Evolutionary conservation across 2,113 vertebrate species (phyloP), one percentile per base, ranked within the genome.

Genomic region (Neolamprologus toae): DNA sequence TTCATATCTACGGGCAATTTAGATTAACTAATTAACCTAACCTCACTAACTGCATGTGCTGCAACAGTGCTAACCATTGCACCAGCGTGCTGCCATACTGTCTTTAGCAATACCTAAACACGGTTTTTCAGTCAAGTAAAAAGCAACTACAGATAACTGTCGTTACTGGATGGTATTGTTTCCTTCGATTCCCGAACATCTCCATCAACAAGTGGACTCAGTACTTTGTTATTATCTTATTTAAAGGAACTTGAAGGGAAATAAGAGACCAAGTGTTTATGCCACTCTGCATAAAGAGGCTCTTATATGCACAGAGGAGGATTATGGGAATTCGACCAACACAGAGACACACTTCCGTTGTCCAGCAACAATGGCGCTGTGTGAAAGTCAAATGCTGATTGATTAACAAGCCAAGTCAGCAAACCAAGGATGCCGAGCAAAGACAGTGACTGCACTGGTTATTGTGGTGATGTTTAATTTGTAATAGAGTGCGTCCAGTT

Each of bases 101-200:
- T 71, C n/a, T 42, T 42, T 71, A n/a, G 17, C 5, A 66, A 35
- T 66, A 66, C 61, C 5, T 11, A 63, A 63, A 63, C 28, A 63
- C 9, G 2, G 12, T 71, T 71, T 14, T 23, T 42, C 13, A 42
- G n/a, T 16, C n/a, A 42, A 42, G 66, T 23, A 42, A 37, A 66
- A 66, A 42, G n/a, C 12, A 71, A 9, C n/a, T 71, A 3, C 7
- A 16, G 35, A 71, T 16, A 40, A 68, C 35, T 40, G 19, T 68
- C 11, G 0, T 68, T 40, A 68, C 63, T 68, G 5, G 66, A 42
- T 71, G 37, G 0, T 16, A 42, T 71, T 26, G 12, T 42, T 42
- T 71, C n/a, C 12, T 3, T 42, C 8, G 2, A 16, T 71, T 21
- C 21, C n/a, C 12, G 0, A 71, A 23, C 0, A 23, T 42, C 13